phyloP scores from a whole-genome alignment of 1,140 invertebrate species.

The Pseudachorutes palmiensis region DNA sequence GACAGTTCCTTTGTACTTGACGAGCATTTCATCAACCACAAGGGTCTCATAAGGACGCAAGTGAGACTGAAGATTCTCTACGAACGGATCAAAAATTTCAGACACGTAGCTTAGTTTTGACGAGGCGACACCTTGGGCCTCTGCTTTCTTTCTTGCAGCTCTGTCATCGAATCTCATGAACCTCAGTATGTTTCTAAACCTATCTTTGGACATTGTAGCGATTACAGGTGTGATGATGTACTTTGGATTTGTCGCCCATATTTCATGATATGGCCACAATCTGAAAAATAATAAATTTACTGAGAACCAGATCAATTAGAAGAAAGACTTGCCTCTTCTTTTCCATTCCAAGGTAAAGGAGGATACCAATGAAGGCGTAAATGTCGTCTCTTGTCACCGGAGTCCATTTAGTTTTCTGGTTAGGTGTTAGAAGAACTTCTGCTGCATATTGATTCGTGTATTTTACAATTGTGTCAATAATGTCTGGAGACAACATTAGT shows the following conservation, averaged over 20 bases:
- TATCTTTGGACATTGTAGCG: not conserved
- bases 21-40: slow-evolving; percentile 12
- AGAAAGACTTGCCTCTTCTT: not conserved
- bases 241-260: not conserved
- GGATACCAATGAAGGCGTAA: slow-evolving; percentile 1
- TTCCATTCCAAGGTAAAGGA: not conserved
- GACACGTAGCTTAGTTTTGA: not conserved
- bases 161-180: not conserved
- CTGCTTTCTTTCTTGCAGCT: not conserved
- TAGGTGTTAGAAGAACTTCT: not conserved
- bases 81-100: not conserved
- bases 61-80: not conserved
- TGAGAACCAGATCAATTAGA: not conserved
- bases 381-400: not conserved
- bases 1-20: slow-evolving; percentile 4
- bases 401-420: not conserved
- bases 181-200: not conserved
- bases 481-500: too few species aligned
- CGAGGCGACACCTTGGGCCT: not conserved
- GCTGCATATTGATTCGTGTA: not conserved
- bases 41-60: not conserved
- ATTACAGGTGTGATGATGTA: not conserved
- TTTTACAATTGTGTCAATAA: not conserved
- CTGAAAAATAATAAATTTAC: not conserved
- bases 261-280: not conserved